Evolutionary conservation across 2,113 vertebrate genomes (phyloP).

Genomic region (Melanerpes formicivorus): DNA sequence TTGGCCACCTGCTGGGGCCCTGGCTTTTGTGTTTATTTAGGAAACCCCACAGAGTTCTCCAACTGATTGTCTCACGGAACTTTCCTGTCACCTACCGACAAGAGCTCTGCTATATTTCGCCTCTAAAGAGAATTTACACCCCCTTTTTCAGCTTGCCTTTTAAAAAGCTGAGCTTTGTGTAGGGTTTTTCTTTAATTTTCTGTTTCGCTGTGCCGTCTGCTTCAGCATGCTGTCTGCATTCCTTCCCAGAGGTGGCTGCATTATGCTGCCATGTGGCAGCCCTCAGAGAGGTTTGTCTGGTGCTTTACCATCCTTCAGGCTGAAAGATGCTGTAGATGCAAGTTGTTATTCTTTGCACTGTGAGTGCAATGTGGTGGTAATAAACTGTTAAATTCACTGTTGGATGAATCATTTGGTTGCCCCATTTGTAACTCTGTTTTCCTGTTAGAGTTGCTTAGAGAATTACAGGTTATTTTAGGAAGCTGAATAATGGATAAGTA

Average conservation of each 20-base stretch:
- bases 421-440: constrained; percentile 1
- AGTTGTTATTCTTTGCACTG: not conserved
- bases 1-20: constrained; percentile 83
- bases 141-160: not conserved
- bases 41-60: constrained; percentile 68
- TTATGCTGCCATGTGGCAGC: not conserved
- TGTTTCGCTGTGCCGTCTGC: not conserved
- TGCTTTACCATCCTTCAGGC: not conserved
- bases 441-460: constrained; percentile 22
- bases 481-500: constrained; percentile 40
- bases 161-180: not conserved
- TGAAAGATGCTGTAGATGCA: not conserved
- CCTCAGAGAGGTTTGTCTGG: not conserved
- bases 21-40: constrained; percentile 83
- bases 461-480: constrained; percentile 60
- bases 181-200: not conserved
- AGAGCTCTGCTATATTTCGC: constrained; percentile 1
- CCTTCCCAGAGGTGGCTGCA: constrained; percentile 26
- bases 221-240: not conserved
- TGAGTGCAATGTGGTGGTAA: not conserved
- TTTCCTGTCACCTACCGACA: constrained; percentile 12
- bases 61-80: constrained; percentile 69
- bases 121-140: not conserved
- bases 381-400: not conserved
- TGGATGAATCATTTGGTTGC: not conserved